phyloP scores from a whole-genome alignment of 2,888 invertebrate species.

The Mesorhabditis sp. region DNA sequence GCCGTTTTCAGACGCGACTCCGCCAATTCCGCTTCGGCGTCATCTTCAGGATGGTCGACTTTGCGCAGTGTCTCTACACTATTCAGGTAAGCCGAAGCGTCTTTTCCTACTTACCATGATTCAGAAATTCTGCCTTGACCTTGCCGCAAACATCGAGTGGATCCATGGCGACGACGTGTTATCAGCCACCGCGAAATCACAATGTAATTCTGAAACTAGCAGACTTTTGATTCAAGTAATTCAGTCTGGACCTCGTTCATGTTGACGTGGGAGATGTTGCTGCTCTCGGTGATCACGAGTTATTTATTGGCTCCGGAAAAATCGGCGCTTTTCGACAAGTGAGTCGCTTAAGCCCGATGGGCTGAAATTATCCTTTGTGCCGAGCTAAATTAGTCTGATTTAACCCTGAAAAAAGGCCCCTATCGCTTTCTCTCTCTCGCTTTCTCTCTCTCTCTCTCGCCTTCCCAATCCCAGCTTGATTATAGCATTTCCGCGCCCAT shows the following conservation, averaged over 20 bases:
- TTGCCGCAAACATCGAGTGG: conserved; percentile 43
- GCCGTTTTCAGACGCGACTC: conserved; percentile 30
- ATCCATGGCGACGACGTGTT: conserved; percentile 39
- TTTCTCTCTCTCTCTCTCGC: too few relatives aligned
- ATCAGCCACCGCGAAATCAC: conserved; percentile 46
- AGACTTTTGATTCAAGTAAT: conserved; percentile 15
- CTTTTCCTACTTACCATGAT: conserved; percentile 32
- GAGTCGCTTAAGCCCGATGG: too few relatives aligned
- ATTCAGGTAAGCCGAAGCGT: conserved; percentile 23
- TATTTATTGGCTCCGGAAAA: conserved; percentile 44
- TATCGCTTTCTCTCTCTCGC: too few relatives aligned
- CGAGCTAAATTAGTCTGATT: too few relatives aligned
- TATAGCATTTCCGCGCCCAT: too few relatives aligned
- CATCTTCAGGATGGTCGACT: conserved; percentile 52
- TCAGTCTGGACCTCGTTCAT: conserved; percentile 54
- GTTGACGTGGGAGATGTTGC: conserved; percentile 52
- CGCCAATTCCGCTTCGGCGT: conserved; percentile 45
- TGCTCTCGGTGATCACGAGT: conserved; percentile 43
- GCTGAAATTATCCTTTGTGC: too few relatives aligned
- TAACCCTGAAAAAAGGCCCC: too few relatives aligned
- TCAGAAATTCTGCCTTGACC: conserved; percentile 54
- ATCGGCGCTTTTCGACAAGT: conserved; percentile 25
- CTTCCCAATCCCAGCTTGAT: too few relatives aligned
- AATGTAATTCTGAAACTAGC: conserved; percentile 32
- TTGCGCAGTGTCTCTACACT: conserved; percentile 34